Base-by-base conservation (phyloP, 2,888 invertebrate species). In the Odontothrips loti region DNA sequence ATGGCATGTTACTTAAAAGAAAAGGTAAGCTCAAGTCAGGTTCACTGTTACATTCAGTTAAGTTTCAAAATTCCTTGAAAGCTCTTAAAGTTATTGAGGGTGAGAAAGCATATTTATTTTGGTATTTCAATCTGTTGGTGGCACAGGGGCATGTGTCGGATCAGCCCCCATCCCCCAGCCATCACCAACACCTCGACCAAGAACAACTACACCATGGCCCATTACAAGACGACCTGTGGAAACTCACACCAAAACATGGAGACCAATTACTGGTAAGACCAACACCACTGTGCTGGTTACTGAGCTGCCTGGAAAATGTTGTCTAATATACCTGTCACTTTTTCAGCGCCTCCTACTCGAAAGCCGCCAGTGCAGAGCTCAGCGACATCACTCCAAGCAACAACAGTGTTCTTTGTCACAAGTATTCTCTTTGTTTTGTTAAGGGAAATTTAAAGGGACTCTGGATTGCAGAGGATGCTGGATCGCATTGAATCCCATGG, bases 1-100 rank as follows among this genome's bases (percentile, higher is more conserved):
- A 90, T 84, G 92, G 92, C 82, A 92, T 92, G 92, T 90, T 91
- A 85, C 87, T 92, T 47, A 89, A 89, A 63, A 90, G 89, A 85
- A 87, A 87, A 85, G 88, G 89, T 88, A 86, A 86, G 82, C 86
- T 23, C 6, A 23, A 81, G 47, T 15, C 34, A 34, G 10, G 51
- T 43, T 58, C 6, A 58, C 58, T 20, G 17, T 58, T 17, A 11
- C 12, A n/a, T 17, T 75, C 20, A 80, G 23, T 75, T 80, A n/a
- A 48, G 20, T 51, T 23, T 20, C 20, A 75, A 75, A n/a, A 78
- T 75, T 34, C 29, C 63, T 29, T n/a, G 47, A 78, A 43, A n/a
- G 27, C 15, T 68, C 10, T 23, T n/a, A 4, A 68, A 4, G 68
- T 68, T 23, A 4, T 2, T n/a, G n/a, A 68, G n/a, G 68, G 23